These are phyloP conservation scores for Diuraphis noxia DNA, from an alignment of 1,140 invertebrate genomes.

Conservation along the genomic window DNA sequence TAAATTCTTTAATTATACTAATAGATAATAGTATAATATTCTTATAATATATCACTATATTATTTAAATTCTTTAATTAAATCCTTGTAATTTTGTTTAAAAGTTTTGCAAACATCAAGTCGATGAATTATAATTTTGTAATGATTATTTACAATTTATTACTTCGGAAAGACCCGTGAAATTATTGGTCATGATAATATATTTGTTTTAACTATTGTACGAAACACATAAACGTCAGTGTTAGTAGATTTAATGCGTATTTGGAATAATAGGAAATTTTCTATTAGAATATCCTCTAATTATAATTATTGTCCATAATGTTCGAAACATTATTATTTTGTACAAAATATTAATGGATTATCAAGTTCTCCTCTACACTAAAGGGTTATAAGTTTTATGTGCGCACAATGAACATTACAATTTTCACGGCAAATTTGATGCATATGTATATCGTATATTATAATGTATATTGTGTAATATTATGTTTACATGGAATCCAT, in stretches of 20 bases:
- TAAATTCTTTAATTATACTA: neutral
- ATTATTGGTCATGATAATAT: neutral
- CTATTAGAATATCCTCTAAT: neutral
- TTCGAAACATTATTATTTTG: neutral
- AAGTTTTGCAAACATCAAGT: neutral
- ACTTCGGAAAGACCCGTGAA: neutral
- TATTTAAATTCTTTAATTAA: neutral
- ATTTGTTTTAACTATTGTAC: neutral
- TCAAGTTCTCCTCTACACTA: neutral
- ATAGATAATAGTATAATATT: neutral
- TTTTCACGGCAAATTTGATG: neutral
- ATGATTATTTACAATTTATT: neutral
- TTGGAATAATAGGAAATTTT: neutral
- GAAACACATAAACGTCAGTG: neutral
- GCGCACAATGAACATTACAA: neutral
- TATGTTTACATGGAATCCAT: slow-evolving; percentile 22
- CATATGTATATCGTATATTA: neutral
- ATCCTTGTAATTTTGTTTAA: neutral
- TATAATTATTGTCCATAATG: neutral
- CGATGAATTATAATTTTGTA: neutral
- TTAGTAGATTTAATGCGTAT: neutral
- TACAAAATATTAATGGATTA: neutral
- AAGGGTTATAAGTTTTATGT: neutral
- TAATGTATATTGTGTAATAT: neutral
- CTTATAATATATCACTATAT: neutral